Evolutionary conservation across 2,888 invertebrate genomes (phyloP).

Genomic region (Petrolisthes manimaculis): DNA sequence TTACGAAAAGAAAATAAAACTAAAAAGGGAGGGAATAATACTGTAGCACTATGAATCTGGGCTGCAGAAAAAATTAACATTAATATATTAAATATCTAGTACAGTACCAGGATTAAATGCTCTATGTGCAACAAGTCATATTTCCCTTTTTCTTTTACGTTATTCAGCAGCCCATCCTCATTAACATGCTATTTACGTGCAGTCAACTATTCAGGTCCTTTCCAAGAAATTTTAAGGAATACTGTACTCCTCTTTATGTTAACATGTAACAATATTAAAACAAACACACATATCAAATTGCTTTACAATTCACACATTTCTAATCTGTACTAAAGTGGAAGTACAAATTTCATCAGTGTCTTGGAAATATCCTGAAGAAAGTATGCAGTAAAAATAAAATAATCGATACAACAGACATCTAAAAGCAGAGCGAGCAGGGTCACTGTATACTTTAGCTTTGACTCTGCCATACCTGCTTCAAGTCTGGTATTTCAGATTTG

Average conservation of each 20-base stretch:
- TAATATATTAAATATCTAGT: background rate
- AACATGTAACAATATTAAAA: too few relatives aligned
- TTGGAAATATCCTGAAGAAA: background rate
- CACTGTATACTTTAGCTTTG: background rate
- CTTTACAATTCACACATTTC: background rate
- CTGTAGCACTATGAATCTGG: background rate
- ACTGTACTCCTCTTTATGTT: too few relatives aligned
- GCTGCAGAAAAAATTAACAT: background rate
- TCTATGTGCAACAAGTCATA: too few relatives aligned
- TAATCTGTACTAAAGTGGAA: background rate
- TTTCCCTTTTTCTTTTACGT: too few relatives aligned
- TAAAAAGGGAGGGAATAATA: background rate
- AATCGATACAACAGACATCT: slow-evolving; percentile 3
- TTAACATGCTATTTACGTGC: too few relatives aligned
- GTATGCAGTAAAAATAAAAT: slow-evolving; percentile 8
- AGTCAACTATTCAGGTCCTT: too few relatives aligned
- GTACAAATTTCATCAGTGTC: background rate
- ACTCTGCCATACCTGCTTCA: slow-evolving; percentile 72
- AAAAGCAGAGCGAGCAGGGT: background rate
- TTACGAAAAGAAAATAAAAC: background rate
- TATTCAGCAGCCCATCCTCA: too few relatives aligned
- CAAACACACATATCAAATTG: too few relatives aligned
- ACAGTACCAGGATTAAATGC: background rate
- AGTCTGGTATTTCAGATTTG: slow-evolving; percentile 75
- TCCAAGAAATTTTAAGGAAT: too few relatives aligned